Percentiles rank a stretch among this genome's conserved stretches.
Evolutionary conservation across 2,113 vertebrate species (phyloP).

Genomic region (Oostethus manadensis): DNA sequence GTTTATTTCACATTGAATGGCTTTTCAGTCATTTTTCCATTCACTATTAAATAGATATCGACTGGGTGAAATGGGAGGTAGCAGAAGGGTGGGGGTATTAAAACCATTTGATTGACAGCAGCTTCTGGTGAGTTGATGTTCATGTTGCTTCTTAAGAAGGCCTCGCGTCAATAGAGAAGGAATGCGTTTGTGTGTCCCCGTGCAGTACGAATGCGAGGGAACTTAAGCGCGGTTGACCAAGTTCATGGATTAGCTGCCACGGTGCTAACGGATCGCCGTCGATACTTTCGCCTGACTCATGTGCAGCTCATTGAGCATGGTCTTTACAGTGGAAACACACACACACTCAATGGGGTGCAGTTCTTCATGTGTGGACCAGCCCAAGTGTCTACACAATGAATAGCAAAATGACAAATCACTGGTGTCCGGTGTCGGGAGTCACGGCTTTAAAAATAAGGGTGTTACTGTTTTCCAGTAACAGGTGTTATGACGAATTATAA

Average conservation of each 20-base stretch:
- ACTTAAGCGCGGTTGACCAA: conserved; percentile 11
- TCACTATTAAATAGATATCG: conserved; percentile 27
- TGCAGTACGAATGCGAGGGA: background rate
- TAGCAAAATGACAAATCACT: too few relatives aligned
- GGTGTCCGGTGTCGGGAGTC: too few relatives aligned
- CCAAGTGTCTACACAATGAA: too few relatives aligned
- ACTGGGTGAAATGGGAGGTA: conserved; percentile 7
- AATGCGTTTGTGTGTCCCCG: background rate
- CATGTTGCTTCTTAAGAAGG: conserved; percentile 44
- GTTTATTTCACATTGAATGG: background rate
- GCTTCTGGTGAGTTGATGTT: conserved; percentile 43
- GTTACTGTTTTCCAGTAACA: too few relatives aligned
- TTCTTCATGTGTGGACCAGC: too few relatives aligned
- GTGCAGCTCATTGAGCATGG: conserved; percentile 24
- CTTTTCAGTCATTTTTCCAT: background rate
- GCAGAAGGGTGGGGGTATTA: background rate
- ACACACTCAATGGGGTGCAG: too few relatives aligned
- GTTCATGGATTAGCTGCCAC: conserved; percentile 56
- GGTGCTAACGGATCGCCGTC: conserved; percentile 38
- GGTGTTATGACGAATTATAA: too few relatives aligned
- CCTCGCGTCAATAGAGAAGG: conserved; percentile 37
- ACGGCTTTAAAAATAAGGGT: too few relatives aligned
- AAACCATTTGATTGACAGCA: conserved; percentile 44
- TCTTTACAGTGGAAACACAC: conserved; percentile 13
- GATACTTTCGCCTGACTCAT: conserved; percentile 24